Conservation (phyloP, 2,113 vertebrate species). For the Triplophysa rosa region DNA sequence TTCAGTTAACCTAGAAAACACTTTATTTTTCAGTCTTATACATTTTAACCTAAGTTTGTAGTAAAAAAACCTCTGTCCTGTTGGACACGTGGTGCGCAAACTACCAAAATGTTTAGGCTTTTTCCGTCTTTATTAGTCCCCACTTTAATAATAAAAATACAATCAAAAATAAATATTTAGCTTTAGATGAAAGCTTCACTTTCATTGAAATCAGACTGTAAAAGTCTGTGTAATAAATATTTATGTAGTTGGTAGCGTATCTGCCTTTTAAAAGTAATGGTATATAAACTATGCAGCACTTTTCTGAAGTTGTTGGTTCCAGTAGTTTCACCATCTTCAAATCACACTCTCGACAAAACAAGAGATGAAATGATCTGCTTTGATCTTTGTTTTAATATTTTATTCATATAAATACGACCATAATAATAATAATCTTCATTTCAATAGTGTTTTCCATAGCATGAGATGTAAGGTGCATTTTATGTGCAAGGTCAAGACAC, state of each 20-base stretch:
- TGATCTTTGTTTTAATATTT: slow-evolving; percentile 12
- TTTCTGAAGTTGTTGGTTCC: slow-evolving; percentile 66
- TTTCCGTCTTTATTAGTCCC: neutral
- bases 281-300: slow-evolving; percentile 55
- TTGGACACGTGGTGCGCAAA: neutral
- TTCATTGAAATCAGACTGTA: neutral
- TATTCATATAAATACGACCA: neutral
- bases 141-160: neutral
- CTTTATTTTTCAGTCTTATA: too few species aligned
- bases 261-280: neutral
- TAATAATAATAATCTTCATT: neutral
- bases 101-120: neutral
- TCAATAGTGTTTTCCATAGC: neutral
- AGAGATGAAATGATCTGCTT: neutral
- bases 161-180: neutral
- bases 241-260: neutral
- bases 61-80: too few species aligned
- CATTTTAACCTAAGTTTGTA: too few species aligned
- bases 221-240: neutral
- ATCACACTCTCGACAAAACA: neutral
- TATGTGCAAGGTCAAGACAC: slow-evolving; percentile 49
- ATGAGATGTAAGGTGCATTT: slow-evolving; percentile 5
- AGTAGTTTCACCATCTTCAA: slow-evolving; percentile 38
- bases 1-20: too few species aligned
- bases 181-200: neutral